These are phyloP conservation scores for Clarias pachynema DNA, from an alignment of 2,797 vertebrate species.

Conservation along the genomic window DNA sequence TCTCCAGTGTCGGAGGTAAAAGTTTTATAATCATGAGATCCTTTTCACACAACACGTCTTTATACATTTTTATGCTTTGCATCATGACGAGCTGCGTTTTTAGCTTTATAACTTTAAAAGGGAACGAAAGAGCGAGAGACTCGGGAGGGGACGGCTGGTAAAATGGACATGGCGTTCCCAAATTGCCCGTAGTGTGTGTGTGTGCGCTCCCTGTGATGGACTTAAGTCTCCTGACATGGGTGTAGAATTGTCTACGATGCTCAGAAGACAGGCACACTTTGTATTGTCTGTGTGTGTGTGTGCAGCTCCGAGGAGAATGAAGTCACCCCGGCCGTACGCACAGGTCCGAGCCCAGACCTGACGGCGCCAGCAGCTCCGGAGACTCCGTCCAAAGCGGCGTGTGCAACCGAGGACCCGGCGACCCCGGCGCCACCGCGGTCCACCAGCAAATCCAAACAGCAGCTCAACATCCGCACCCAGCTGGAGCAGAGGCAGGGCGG, in stretches of 20 bases:
- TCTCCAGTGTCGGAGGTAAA: not conserved
- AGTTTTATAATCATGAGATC: too few relatives aligned
- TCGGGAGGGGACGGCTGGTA: not conserved
- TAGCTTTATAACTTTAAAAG: not conserved
- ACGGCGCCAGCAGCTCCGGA: conserved; percentile 66
- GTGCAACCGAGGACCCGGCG: conserved; percentile 74
- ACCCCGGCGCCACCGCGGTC: conserved; percentile 75
- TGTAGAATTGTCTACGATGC: too few relatives aligned
- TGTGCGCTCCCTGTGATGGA: too few relatives aligned
- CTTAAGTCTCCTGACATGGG: too few relatives aligned
- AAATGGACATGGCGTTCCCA: too few relatives aligned
- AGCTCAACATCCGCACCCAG: conserved; percentile 88
- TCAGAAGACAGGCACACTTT: not conserved
- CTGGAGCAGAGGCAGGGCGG: conserved; percentile 95
- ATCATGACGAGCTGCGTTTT: not conserved
- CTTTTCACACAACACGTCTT: too few relatives aligned
- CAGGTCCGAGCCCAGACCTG: conserved; percentile 75
- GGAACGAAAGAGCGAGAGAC: not conserved
- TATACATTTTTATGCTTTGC: not conserved
- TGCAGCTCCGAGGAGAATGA: conserved; percentile 84
- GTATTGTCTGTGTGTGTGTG: not conserved
- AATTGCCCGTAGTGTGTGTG: too few relatives aligned
- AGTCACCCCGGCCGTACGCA: conserved; percentile 65
- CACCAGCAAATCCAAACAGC: conserved; percentile 82
- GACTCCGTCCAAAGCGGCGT: conserved; percentile 67